Evolutionary conservation across 2,797 vertebrate genomes (phyloP), one percentile per base, ranked within the genome.

Genomic region (Trachurus trachurus): DNA sequence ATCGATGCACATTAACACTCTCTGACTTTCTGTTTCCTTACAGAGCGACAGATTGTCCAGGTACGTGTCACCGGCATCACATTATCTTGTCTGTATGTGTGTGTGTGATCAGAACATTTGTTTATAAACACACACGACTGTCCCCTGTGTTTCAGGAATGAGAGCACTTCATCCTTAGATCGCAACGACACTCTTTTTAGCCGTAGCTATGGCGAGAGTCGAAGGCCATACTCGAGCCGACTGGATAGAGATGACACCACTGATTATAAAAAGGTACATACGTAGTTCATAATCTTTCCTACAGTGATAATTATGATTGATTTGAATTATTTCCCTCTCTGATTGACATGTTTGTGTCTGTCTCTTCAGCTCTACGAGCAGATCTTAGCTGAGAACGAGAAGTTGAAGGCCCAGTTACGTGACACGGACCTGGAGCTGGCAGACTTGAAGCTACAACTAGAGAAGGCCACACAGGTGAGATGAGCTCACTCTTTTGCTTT

Each of bases 361-460:
- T 54, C 22, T 62, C 31, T 31, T 0, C 86, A 99, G 98, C 97
- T 99, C 95, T 99, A 99, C 89, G 98, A 99, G 95, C 97, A 99
- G 95, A 98, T 98, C 91, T 92, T 98, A 93, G 96, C 96, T 86
- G 97, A 99, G 95, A 99, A 99, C 70, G 98, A 99, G 92, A 99
- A 99, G 90, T 94, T 99, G 87, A 99, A 99, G 94, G 96, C 97
- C 74, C 98, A 98, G 94, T 95, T 99, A 95, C 97, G 96, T 64
- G 97, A 99, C 90, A 98, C 98, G 40, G 98, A 98, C 88, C 93
- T 96, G 95, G 97, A 99, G 92, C 94, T 99, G 90, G 94, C 97
- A 15, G 97, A 99, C 87, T 95, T 99, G 91, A 99, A 99, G 93
- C 92, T 98, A 81, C 98, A 99, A 82, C 93, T 99, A 92, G 98